Base-by-base conservation (phyloP, 2,888 invertebrate genomes). In the Anaspis maculata region DNA sequence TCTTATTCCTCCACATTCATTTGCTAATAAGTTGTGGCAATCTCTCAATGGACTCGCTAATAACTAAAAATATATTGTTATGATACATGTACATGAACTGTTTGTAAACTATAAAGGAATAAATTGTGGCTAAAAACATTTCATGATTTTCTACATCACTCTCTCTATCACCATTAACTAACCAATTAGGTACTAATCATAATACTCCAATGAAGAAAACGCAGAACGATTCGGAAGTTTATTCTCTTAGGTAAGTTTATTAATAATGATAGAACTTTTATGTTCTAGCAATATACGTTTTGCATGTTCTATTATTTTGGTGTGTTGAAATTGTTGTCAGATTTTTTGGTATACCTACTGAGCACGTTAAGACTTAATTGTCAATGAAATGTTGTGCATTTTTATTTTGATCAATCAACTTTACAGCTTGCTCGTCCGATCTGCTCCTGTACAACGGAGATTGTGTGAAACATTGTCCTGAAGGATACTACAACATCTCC, bases 341-440 rank as follows among this genome's bases (percentile, higher is more conserved):
- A 54, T 53, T 54, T 54, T 42, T 36, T n/a, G n/a, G n/a, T n/a
- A n/a, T n/a, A n/a, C n/a, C n/a, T n/a, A n/a, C n/a, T n/a, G n/a
- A n/a, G n/a, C n/a, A n/a, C n/a, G n/a, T n/a, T n/a, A n/a, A n/a
- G n/a, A n/a, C n/a, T n/a, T n/a, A n/a, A n/a, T n/a, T n/a, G n/a
- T n/a, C n/a, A n/a, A n/a, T n/a, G n/a, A n/a, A n/a, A n/a, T n/a
- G n/a, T n/a, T n/a, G n/a, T n/a, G n/a, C 12, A 26, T 33, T 13
- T 36, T 43, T 27, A 27, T 28, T 43, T 42, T 33, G 9, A 28
- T 37, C 26, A n/a, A n/a, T 25, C 37, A 32, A 23, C 30, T 39
- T 65, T 60, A 49, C 78, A 83, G 83, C 77, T 62, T 84, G 83
- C 67, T 65, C 66, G 52, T 68, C 69, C 54, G 72, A 72, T 55